Evolutionary conservation across 2,797 vertebrate genomes (phyloP).

Genomic region (Calcarius lapponicus): DNA sequence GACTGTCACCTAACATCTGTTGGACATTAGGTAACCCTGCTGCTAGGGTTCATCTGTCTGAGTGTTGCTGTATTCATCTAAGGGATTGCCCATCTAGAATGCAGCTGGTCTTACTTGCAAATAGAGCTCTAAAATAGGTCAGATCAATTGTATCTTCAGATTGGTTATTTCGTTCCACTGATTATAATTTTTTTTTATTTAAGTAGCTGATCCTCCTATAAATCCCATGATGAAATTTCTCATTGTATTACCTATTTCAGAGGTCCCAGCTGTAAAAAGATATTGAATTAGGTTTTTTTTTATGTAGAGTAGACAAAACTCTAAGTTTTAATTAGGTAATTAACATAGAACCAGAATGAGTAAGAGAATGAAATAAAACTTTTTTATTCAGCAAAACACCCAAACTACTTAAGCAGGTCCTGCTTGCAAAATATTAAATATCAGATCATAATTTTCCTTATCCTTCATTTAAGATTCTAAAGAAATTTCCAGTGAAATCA

Average conservation of each 20-base stretch:
- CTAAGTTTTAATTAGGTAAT: neutral
- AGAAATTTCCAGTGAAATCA: neutral
- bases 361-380: neutral
- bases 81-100: neutral
- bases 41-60: neutral
- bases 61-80: neutral
- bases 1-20: neutral
- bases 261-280: neutral
- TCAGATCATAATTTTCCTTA: neutral
- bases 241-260: neutral
- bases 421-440: neutral
- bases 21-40: neutral
- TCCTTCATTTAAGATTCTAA: neutral
- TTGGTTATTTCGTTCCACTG: neutral
- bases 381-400: neutral
- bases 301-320: neutral
- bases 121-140: neutral
- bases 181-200: neutral
- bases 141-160: neutral
- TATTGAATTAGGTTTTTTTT: neutral
- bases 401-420: neutral
- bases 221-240: neutral
- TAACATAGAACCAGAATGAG: neutral
- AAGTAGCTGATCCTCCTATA: neutral
- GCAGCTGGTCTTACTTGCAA: neutral